Conservation (phyloP, 2,888 invertebrate genomes). For the Rhagonycha lutea region DNA sequence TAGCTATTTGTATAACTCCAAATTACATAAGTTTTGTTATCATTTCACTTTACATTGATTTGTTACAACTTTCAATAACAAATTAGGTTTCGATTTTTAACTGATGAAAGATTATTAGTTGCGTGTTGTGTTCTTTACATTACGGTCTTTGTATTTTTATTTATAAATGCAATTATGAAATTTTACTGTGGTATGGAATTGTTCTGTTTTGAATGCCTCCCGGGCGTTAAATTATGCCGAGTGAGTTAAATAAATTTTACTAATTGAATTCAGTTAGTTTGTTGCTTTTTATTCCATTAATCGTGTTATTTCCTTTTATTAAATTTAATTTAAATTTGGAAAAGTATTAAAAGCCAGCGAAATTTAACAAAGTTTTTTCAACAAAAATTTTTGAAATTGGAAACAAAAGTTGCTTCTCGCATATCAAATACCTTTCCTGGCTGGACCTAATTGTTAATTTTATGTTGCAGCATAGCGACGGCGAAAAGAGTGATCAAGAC, state of each 20-base stretch:
- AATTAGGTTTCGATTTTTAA: not conserved
- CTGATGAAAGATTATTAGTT: not conserved
- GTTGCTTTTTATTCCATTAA: not conserved
- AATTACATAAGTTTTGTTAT: not conserved
- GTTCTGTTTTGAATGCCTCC: not conserved
- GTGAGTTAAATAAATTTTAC: not conserved
- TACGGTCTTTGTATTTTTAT: not conserved
- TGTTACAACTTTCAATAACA: not conserved
- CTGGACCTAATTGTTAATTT: not conserved
- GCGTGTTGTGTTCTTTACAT: not conserved
- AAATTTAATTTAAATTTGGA: not conserved
- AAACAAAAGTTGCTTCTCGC: not conserved
- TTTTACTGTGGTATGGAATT: not conserved
- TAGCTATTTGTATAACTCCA: not conserved
- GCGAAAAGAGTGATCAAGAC: conserved; percentile 88
- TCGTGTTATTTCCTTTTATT: not conserved
- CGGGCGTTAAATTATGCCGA: not conserved
- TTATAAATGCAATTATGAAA: not conserved
- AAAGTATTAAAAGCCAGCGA: not conserved
- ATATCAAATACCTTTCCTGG: not conserved
- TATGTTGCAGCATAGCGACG: conserved; percentile 70
- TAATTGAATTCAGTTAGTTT: not conserved
- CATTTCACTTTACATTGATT: not conserved
- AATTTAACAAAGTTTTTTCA: not conserved
- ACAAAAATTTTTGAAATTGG: not conserved